phyloP scores from a whole-genome alignment of 2,797 vertebrate species.

The Coilia nasus region DNA sequence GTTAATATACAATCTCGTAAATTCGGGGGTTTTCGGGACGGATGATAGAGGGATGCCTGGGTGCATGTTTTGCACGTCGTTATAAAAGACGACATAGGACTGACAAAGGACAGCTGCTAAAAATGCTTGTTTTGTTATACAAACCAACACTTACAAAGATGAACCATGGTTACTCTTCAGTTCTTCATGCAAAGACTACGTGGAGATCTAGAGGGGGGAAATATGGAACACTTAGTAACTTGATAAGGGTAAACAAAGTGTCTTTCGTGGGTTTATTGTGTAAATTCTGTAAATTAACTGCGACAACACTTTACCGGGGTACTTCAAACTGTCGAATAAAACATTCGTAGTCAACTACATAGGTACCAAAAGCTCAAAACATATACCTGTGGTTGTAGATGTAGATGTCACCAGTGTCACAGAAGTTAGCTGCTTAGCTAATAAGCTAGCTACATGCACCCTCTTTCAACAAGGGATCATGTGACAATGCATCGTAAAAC shows the following conservation, averaged over 20 bases:
- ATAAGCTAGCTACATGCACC: too few species aligned
- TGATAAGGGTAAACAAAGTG: neutral
- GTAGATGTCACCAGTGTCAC: too few species aligned
- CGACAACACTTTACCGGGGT: neutral
- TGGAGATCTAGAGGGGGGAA: neutral
- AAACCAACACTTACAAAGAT: slow-evolving; percentile 74
- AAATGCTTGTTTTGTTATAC: neutral
- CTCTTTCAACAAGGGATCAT: too few species aligned
- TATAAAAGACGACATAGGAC: neutral
- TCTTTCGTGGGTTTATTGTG: neutral
- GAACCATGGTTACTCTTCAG: slow-evolving; percentile 69
- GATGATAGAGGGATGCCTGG: too few species aligned
- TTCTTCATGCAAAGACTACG: slow-evolving; percentile 20
- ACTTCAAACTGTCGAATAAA: too few species aligned
- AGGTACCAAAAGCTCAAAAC: too few species aligned
- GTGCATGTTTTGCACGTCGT: too few species aligned
- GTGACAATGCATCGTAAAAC: neutral
- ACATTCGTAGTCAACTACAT: too few species aligned
- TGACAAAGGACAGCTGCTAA: neutral
- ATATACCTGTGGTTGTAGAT: too few species aligned
- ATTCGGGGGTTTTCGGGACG: too few species aligned
- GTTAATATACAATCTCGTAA: too few species aligned
- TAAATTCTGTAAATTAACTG: neutral
- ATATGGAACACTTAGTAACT: neutral
- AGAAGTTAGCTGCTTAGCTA: too few species aligned